Evolutionary conservation across 1,140 invertebrate genomes (phyloP).

Genomic region (Chelonus insularis): DNA sequence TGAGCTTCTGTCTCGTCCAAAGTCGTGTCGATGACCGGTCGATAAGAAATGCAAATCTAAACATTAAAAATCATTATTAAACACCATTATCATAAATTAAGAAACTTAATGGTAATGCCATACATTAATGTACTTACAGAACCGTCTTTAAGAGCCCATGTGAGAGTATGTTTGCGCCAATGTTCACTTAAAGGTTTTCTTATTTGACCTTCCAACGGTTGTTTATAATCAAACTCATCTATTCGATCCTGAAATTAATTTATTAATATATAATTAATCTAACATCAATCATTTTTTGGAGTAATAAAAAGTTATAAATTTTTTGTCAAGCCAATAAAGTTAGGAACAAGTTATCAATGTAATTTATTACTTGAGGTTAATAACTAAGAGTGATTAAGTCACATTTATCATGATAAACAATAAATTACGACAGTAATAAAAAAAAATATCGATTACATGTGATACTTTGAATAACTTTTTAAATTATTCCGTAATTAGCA

Average conservation of each 20-base stretch:
- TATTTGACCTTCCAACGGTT: slow-evolving; percentile 73
- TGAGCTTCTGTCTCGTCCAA: slow-evolving; percentile 74
- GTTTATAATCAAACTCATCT: slow-evolving; percentile 80
- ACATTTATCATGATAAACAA: too few relatives aligned
- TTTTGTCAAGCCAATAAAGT: too few relatives aligned
- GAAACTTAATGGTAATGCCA: background rate
- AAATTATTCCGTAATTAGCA: too few relatives aligned
- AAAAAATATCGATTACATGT: too few relatives aligned
- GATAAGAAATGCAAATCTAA: slow-evolving; percentile 74
- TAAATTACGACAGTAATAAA: too few relatives aligned
- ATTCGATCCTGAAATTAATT: slow-evolving; percentile 62
- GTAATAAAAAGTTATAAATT: too few relatives aligned
- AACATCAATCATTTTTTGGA: too few relatives aligned
- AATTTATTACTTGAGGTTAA: too few relatives aligned
- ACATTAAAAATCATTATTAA: slow-evolving; percentile 28
- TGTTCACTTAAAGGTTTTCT: slow-evolving; percentile 75
- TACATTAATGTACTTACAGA: slow-evolving; percentile 63
- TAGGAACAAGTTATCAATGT: too few relatives aligned
- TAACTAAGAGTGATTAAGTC: too few relatives aligned
- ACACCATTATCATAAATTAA: background rate
- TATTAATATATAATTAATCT: slow-evolving; percentile 9
- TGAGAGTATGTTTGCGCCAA: slow-evolving; percentile 90
- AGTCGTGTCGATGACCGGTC: slow-evolving; percentile 87
- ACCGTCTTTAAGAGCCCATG: slow-evolving; percentile 66
- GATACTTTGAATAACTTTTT: too few relatives aligned